A percentile compares a stretch with the other conserved stretches of the same genome.
phyloP scores from a whole-genome alignment of 1,140 invertebrate genomes.

The Calosoma granatense region DNA sequence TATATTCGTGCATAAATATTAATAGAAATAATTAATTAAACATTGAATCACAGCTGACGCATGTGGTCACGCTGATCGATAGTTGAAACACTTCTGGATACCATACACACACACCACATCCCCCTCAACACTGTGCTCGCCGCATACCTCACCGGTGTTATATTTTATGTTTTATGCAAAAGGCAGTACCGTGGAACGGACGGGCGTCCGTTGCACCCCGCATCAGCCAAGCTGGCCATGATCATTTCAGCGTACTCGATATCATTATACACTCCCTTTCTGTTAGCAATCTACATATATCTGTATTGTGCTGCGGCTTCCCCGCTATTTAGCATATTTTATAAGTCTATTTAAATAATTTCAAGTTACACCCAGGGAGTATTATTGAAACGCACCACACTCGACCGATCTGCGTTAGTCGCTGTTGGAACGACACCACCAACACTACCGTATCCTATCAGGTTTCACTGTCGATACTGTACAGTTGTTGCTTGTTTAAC shows the following conservation, averaged over 20 bases:
- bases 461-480: no score
- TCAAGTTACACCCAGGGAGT: not conserved
- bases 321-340: constrained; percentile 5
- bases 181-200: not conserved
- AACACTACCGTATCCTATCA: no score
- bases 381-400: not conserved
- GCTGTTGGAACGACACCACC: not conserved
- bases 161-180: constrained; percentile 8
- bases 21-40: constrained; percentile 1
- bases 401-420: not conserved
- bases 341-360: constrained; percentile 9
- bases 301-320: constrained; percentile 3
- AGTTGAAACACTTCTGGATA: not conserved
- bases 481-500: no score
- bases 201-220: not conserved
- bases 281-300: constrained; percentile 7
- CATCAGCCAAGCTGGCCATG: not conserved
- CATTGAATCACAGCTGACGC: constrained; percentile 1
- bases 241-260: constrained; percentile 6
- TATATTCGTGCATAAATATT: not conserved
- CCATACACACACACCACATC: not conserved
- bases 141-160: not conserved
- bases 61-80: constrained; percentile 3
- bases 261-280: constrained; percentile 8
- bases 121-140: not conserved